A percentile compares a stretch with the other conserved stretches of the same genome.
These are phyloP conservation scores for Polyommatus iphigenia DNA, from an alignment of 2,888 invertebrate genomes.

Conservation along the genomic window DNA sequence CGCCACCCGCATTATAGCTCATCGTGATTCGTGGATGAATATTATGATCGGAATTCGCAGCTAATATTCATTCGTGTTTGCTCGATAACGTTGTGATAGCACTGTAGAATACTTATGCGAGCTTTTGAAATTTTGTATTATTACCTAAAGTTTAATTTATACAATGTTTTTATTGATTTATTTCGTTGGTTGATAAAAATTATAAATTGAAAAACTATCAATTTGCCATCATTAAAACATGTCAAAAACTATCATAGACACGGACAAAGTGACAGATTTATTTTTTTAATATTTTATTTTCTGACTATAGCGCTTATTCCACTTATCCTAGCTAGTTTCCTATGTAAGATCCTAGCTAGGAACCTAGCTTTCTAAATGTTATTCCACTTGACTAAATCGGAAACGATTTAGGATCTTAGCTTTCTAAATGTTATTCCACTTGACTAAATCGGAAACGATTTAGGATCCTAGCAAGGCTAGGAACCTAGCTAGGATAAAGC, in stretches of 20 bases:
- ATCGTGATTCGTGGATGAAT: conserved; percentile 62
- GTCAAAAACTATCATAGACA: background rate
- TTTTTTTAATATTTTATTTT: no score
- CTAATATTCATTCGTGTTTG: background rate
- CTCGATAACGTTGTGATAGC: background rate
- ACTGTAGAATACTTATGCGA: background rate
- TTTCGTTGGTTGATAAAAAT: background rate
- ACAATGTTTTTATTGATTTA: background rate
- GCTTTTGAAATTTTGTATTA: background rate
- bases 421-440: no score
- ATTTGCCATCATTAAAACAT: conserved; percentile 1
- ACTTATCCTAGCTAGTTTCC: no score
- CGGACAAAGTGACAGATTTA: background rate
- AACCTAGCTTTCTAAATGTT: no score
- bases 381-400: no score
- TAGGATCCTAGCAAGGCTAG: no score
- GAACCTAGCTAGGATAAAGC: no score
- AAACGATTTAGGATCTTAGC: no score
- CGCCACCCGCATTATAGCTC: conserved; percentile 83
- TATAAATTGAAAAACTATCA: background rate
- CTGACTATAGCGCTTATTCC: no score
- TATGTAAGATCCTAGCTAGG: no score
- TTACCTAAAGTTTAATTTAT: background rate
- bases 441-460: no score
- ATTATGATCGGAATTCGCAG: background rate